Evolutionary conservation across 1,140 invertebrate genomes (phyloP), one percentile per base, ranked within the genome.

Genomic region (Wasmannia auropunctata): DNA sequence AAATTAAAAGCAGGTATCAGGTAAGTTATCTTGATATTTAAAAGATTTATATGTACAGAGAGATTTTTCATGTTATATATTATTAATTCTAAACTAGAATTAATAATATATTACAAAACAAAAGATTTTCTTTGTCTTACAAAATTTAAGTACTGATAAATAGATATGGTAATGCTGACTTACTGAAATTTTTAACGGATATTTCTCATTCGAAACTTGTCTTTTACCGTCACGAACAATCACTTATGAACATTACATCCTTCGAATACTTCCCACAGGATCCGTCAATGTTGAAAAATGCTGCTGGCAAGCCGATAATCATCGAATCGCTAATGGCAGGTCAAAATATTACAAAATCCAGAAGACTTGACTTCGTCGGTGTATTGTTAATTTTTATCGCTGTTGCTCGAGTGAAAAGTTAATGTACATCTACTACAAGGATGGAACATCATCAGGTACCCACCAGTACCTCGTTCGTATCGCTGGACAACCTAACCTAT

Each of bases 171-270:
- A 62, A 5, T 34, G 5, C 34, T 43, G 31, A 14, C 51, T 63
- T 40, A 40, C 28, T 16, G 7, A 74, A n/a, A 22, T 69, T 74
- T 86, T 83, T 40, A 6, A 56, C 43, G 63, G 16, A 25, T n/a
- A 5, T 25, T 28, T 34, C 4, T 72, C 4, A 51, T 22, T 51
- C 4, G 7, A 49, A 70, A 46, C 3, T 46, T n/a, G 7, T 70
- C 25, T 28, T 49, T 70, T 7, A 31, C 4, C 6, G 1, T 25
- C 37, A 58, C 28, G 3, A 56, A 6, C 10, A 19, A 31, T 11
- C 10, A 4, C 11, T 19, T 34, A 67, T 56, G 43, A 74, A 46
- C 22, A 69, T 16, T 16, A 2, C 8, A 43, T 60, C 14, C 2
- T 49, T 16, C 14, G 6, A 43, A 22, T 58, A 58, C 14, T 28